These are phyloP conservation scores for Dendropsophus ebraccatus DNA, from an alignment of 2,113 vertebrate species.

Conservation along the genomic window DNA sequence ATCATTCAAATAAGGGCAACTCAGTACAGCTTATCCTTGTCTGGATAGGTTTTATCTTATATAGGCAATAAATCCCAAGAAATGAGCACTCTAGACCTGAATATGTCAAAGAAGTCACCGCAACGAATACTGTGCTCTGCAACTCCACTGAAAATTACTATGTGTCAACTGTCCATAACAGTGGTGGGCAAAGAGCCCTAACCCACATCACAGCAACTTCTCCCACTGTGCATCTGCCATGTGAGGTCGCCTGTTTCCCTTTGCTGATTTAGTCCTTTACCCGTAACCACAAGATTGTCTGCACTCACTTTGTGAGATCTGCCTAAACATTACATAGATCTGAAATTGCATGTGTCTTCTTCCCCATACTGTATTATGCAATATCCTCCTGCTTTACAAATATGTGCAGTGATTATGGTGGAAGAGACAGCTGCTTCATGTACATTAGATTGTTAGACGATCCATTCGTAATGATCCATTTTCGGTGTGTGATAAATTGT, in stretches of 20 bases:
- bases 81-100: neutral
- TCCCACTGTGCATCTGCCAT: constrained; percentile 33
- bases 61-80: neutral
- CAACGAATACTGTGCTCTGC: constrained; percentile 22
- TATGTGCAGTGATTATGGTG: neutral
- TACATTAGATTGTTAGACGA: neutral
- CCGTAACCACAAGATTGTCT: constrained; percentile 22
- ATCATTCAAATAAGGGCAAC: neutral
- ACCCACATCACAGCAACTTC: constrained; percentile 37
- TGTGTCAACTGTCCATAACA: constrained; percentile 22
- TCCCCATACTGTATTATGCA: neutral
- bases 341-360: neutral
- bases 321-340: neutral
- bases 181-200: constrained; percentile 32
- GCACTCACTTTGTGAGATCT: neutral
- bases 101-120: neutral
- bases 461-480: too few species aligned
- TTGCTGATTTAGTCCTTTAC: constrained; percentile 7
- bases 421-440: neutral
- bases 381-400: neutral
- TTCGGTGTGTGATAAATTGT: too few species aligned
- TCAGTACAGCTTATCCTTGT: neutral
- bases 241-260: neutral
- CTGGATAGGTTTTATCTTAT: neutral
- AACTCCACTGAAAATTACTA: neutral